Conservation (phyloP, 2,113 vertebrate genomes). For the Reinhardtius hippoglossoides region DNA sequence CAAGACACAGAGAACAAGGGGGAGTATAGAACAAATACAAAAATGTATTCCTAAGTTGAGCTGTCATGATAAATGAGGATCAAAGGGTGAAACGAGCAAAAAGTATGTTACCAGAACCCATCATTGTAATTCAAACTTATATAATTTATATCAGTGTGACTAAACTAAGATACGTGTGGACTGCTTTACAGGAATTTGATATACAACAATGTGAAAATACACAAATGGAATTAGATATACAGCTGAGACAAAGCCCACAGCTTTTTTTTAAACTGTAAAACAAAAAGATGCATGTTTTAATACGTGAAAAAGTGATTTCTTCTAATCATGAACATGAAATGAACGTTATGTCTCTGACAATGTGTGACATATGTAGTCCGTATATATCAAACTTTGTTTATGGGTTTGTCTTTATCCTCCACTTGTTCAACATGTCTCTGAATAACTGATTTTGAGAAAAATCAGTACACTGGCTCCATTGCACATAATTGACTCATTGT, state of each 20-base stretch:
- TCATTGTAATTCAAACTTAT: slow-evolving; percentile 8
- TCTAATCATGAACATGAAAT: neutral
- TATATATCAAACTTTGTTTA: slow-evolving; percentile 32
- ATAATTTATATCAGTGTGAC: slow-evolving; percentile 15
- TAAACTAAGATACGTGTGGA: neutral
- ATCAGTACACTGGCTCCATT: slow-evolving; percentile 53
- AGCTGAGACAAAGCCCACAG: no score
- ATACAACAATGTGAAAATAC: neutral
- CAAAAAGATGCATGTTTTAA: no score
- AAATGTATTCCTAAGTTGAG: slow-evolving; percentile 51
- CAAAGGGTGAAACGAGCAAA: slow-evolving; percentile 43
- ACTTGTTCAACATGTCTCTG: slow-evolving; percentile 30
- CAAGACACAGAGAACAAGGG: slow-evolving; percentile 52
- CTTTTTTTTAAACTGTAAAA: no score
- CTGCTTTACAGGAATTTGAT: neutral
- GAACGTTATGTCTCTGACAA: neutral
- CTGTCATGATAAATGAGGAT: slow-evolving; percentile 49
- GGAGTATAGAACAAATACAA: slow-evolving; percentile 51
- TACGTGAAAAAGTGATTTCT: neutral
- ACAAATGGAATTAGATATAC: neutral
- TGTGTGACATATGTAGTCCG: neutral
- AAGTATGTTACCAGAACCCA: slow-evolving; percentile 38
- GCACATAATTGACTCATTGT: slow-evolving; percentile 55
- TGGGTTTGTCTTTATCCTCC: slow-evolving; percentile 17
- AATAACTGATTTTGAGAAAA: slow-evolving; percentile 48